Evolutionary conservation across 2,113 vertebrate genomes (phyloP).

Genomic region (Taurulus bubalis): DNA sequence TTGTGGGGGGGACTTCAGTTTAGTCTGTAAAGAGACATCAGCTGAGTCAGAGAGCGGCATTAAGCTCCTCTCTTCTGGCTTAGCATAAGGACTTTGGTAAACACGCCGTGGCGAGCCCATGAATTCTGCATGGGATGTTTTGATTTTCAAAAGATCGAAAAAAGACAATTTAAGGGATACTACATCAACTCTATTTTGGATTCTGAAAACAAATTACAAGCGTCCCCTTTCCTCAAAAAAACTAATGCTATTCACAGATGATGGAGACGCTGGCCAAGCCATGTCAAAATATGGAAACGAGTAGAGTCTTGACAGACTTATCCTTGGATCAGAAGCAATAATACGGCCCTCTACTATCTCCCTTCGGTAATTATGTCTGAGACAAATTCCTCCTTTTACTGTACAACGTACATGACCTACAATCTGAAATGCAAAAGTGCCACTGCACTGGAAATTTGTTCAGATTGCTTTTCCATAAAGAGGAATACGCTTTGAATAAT

Average conservation of each 20-base stretch:
- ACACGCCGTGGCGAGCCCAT: slow-evolving; percentile 3
- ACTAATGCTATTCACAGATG: slow-evolving; percentile 43
- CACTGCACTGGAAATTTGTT: slow-evolving; percentile 10
- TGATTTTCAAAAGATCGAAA: slow-evolving; percentile 25
- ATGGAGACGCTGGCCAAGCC: slow-evolving; percentile 40
- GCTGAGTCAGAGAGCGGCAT: slow-evolving; percentile 56
- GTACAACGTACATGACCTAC: neutral
- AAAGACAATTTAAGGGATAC: slow-evolving; percentile 31
- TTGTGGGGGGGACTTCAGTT: slow-evolving; percentile 32
- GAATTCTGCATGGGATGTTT: neutral
- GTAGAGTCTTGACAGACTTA: slow-evolving; percentile 24
- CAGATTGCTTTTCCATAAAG: neutral
- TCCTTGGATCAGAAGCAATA: slow-evolving; percentile 33
- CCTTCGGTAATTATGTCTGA: slow-evolving; percentile 30
- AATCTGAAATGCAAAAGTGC: slow-evolving; percentile 31
- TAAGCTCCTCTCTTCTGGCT: slow-evolving; percentile 34
- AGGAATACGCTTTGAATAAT: slow-evolving; percentile 14
- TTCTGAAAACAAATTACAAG: slow-evolving; percentile 28
- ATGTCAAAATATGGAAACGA: slow-evolving; percentile 26
- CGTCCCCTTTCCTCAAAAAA: slow-evolving; percentile 32
- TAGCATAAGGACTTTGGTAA: slow-evolving; percentile 20
- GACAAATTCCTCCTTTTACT: slow-evolving; percentile 16
- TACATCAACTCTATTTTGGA: slow-evolving; percentile 11
- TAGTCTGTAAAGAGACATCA: slow-evolving; percentile 37
- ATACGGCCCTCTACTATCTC: neutral